Conservation (phyloP, 2,888 invertebrate genomes). For the Cremastinae sp. region DNA sequence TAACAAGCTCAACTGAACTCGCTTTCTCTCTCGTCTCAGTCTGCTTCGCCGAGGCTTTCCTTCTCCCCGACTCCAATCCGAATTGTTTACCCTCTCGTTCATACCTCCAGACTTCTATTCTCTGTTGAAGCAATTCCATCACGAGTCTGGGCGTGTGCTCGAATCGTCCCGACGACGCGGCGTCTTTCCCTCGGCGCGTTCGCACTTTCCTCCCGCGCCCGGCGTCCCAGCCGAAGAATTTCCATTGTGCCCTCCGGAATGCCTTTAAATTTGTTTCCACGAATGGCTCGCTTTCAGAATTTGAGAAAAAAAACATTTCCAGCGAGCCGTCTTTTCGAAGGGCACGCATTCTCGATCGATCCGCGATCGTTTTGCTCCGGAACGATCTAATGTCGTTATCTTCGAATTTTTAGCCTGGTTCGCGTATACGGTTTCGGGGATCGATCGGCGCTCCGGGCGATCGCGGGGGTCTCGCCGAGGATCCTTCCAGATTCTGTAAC, state of each 20-base stretch:
- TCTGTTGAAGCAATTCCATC: conserved; percentile 68
- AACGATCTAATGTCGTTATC: not conserved
- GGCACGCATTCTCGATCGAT: conserved; percentile 10
- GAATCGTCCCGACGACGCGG: conserved; percentile 68
- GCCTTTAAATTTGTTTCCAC: too few relatives aligned
- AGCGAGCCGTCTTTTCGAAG: too few relatives aligned
- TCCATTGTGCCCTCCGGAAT: too few relatives aligned
- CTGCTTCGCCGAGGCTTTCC: conserved; percentile 18
- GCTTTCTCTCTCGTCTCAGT: too few relatives aligned
- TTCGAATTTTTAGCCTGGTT: not conserved
- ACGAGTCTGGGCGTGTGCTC: conserved; percentile 62
- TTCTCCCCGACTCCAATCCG: conserved; percentile 9
- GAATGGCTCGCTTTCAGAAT: too few relatives aligned
- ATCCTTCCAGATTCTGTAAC: conserved; percentile 61
- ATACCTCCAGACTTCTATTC: conserved; percentile 46
- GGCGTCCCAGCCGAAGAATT: conserved; percentile 5
- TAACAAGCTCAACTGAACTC: too few relatives aligned
- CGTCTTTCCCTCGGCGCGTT: conserved; percentile 24
- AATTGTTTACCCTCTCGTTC: conserved; percentile 23
- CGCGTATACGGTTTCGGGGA: conserved; percentile 13
- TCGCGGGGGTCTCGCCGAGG: conserved; percentile 15
- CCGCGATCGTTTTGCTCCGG: conserved; percentile 10
- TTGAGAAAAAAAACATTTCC: too few relatives aligned
- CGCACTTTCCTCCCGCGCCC: conserved; percentile 12
- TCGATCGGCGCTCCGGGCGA: conserved; percentile 37